Base-by-base conservation (phyloP, 2,797 vertebrate genomes). In the Gadopsis bispinosus region DNA sequence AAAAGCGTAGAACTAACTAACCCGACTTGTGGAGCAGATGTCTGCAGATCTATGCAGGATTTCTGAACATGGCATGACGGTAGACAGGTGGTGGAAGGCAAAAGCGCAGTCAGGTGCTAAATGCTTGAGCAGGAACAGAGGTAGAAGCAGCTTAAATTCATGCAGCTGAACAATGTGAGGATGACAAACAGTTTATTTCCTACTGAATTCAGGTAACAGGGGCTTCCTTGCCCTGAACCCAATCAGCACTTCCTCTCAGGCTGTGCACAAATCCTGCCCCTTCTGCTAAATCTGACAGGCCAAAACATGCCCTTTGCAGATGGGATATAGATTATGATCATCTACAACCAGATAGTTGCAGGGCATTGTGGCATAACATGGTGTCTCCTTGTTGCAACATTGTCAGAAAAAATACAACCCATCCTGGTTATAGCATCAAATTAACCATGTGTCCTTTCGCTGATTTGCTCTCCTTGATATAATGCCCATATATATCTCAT, bases 291-390 rank as follows among this genome's bases (percentile, higher is more conserved):
- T 51, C 16, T 76, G 59, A 83, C 45, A 60, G 26, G n/a, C 65
- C 47, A 48, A 75, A 80, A 76, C 58, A 41, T 56, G 55, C 78
- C 66, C 51, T 79, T 72, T 79, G 47, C 59, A 80, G 31, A 74
- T 67, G 35, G 19, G 4, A 16, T 11, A 41, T 6, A 53, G 31
- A 62, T 69, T 20, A 26, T 58, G 22, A 26, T 58, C 66, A 33
- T 69, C 53, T 73, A 50, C 17, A 77, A 26, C 31, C 10, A 39
- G 13, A 63, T 33, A 33, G 37, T 16, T 62, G 29, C 41, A 69
- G 29, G 17, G 14, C 26, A 19, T 5, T 37, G 16, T 4, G 9
- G 33, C 7, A 17, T 1, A n/a, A 35, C 45, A 72, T 5, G 0
- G 7, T 17, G 33, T 45, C 16, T 53, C 6, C 22, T 66, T 71